A percentile compares a stretch with the other conserved stretches of the same genome.
Evolutionary conservation across 2,113 vertebrate species (phyloP).

Genomic region (Crotophaga sulcirostris): DNA sequence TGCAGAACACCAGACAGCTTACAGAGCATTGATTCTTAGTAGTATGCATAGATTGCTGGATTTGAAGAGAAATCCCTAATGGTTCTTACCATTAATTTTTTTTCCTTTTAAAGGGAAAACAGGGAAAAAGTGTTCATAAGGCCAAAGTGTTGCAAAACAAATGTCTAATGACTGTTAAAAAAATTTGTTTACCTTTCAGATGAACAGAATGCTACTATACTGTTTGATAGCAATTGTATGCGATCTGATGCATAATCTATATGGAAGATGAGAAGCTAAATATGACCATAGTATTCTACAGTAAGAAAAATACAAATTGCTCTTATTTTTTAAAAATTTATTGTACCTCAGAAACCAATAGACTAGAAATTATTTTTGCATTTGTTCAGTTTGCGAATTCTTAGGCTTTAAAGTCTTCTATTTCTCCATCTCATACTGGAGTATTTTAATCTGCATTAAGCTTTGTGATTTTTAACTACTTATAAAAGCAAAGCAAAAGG

Average conservation of each 20-base stretch:
- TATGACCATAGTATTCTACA: neutral
- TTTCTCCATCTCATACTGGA: neutral
- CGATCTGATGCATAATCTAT: constrained; percentile 48
- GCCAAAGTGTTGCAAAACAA: constrained; percentile 27
- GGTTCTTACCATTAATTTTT: constrained; percentile 52
- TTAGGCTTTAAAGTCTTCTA: neutral
- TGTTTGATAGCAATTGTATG: constrained; percentile 50
- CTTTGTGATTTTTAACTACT: constrained; percentile 15
- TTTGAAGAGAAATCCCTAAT: constrained; percentile 65
- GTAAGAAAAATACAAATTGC: constrained; percentile 50
- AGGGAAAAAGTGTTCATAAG: constrained; percentile 23
- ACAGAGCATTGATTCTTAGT: constrained; percentile 54
- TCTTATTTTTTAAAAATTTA: constrained; percentile 56
- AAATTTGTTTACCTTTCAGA: constrained; percentile 58
- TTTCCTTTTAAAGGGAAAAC: constrained; percentile 34
- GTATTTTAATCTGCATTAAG: constrained; percentile 24
- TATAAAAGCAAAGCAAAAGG: constrained; percentile 14
- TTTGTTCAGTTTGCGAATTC: constrained; percentile 34
- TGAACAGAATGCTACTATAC: constrained; percentile 5
- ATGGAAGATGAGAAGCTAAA: constrained; percentile 45
- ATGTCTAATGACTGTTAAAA: constrained; percentile 37
- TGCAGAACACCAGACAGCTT: constrained; percentile 60
- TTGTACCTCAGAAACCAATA: constrained; percentile 22
- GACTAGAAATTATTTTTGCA: neutral
- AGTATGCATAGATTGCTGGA: constrained; percentile 48